Evolutionary conservation across 2,888 invertebrate species (phyloP).

Genomic region (Caenorhabditis sinica): DNA sequence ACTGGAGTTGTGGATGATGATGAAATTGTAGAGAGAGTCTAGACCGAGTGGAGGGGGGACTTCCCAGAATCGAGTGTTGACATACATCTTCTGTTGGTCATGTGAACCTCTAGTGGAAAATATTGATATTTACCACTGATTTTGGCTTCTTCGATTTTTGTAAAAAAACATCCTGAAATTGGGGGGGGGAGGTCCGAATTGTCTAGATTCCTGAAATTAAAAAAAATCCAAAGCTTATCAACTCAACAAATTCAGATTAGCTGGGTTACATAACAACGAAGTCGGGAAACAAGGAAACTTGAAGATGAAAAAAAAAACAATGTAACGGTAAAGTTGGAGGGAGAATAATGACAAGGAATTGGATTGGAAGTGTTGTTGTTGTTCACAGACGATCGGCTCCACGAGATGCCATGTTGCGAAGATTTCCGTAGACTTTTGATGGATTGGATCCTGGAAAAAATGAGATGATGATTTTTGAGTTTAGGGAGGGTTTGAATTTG

Average conservation of each 20-base stretch:
- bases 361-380: background rate
- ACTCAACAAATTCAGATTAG: constrained; percentile 40
- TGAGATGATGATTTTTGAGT: background rate
- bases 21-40: constrained; percentile 2
- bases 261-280: constrained; percentile 12
- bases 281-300: constrained; percentile 15
- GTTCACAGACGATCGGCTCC: constrained; percentile 90
- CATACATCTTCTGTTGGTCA: background rate
- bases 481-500: too few relatives aligned
- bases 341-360: background rate
- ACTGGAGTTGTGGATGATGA: background rate
- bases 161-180: too few relatives aligned
- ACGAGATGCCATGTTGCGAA: constrained; percentile 91
- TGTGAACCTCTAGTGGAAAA: background rate
- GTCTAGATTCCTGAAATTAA: too few relatives aligned
- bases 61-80: background rate
- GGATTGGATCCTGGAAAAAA: constrained; percentile 90
- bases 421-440: constrained; percentile 96
- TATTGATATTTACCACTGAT: background rate
- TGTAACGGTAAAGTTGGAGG: background rate
- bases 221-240: constrained; percentile 13
- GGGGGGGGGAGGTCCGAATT: too few relatives aligned
- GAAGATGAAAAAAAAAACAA: background rate
- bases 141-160: too few relatives aligned
- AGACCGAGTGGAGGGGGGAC: constrained; percentile 7